Evolutionary conservation across 2,797 vertebrate genomes (phyloP), one percentile per base, ranked within the genome.

Genomic region (Neoniphon sammara): DNA sequence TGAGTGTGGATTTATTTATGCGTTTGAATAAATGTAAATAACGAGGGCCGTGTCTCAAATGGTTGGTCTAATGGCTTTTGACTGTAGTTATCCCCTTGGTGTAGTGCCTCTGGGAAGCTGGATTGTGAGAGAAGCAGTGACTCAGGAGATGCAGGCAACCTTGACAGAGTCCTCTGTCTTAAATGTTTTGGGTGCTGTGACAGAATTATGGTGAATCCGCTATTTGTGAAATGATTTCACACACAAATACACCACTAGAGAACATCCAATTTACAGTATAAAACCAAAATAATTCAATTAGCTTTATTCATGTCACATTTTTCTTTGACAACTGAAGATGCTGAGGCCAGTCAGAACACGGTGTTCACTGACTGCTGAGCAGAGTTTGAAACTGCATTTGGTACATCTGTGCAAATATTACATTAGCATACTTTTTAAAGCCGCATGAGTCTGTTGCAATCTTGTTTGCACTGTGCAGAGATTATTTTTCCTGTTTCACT

Each of bases 1-100:
- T 39, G 31, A 27, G 14, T 54, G 44, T 66, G 30, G 63, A 83
- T 86, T 78, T 82, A 90, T 86, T 80, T 66, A 56, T 78, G 42
- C 46, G 55, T 64, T 81, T 91, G 42, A 87, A 89, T 91, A 82
- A 34, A 85, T 88, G 76, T 54, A 86, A 69, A 67, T 67, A 68
- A 83, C 18, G 27, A 47, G 25, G 12, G 39, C 27, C 27, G 21
- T 80, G 78, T 75, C 54, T 78, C 42, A 79, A 50, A 55, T 36
- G 30, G 78, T 66, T 44, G 53, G 71, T 59, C 81, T 88, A 84
- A 88, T 87, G 74, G 81, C 21, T 83, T 87, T 84, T 39, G 47
- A 58, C 69, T 64, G 74, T 63, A 72, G 69, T 66, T 5, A 2
- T 61, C 55, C 34, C n/a, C 11, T 42, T 54, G 73, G 55, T 65